A percentile compares a stretch with the other conserved stretches of the same genome.
These are phyloP conservation scores for Linepithema humile DNA, from an alignment of 1,140 invertebrate species.

Conservation along the genomic window DNA sequence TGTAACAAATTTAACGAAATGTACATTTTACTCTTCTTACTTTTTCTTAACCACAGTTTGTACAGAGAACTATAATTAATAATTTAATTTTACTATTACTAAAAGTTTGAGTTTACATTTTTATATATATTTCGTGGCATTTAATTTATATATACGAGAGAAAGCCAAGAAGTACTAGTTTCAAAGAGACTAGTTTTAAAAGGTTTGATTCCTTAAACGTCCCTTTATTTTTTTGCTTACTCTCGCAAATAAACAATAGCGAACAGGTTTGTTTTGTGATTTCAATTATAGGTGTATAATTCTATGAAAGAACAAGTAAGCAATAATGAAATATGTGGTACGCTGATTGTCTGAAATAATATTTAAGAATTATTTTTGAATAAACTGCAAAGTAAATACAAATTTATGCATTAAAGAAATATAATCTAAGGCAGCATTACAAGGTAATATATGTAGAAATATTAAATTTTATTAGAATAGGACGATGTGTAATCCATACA, in stretches of 20 bases:
- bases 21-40: not conserved
- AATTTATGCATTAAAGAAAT: not conserved
- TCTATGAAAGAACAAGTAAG: slow-evolving; percentile 11
- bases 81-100: not conserved
- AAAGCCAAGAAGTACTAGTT: too few relatives aligned
- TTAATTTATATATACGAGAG: slow-evolving; percentile 23
- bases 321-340: slow-evolving; percentile 17
- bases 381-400: not conserved
- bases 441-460: too few relatives aligned
- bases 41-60: not conserved
- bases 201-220: too few relatives aligned
- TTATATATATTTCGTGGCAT: not conserved
- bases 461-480: too few relatives aligned
- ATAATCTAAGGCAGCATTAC: too few relatives aligned
- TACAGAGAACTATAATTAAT: slow-evolving; percentile 37
- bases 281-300: slow-evolving; percentile 1
- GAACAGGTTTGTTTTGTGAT: not conserved
- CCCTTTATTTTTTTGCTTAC: too few relatives aligned
- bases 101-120: not conserved
- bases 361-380: not conserved
- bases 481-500: not conserved
- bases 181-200: too few relatives aligned
- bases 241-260: not conserved
- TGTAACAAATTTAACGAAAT: slow-evolving; percentile 13
- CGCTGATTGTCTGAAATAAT: not conserved